phyloP scores from a whole-genome alignment of 1,140 invertebrate species.

The Panagrolaimus sp. region DNA sequence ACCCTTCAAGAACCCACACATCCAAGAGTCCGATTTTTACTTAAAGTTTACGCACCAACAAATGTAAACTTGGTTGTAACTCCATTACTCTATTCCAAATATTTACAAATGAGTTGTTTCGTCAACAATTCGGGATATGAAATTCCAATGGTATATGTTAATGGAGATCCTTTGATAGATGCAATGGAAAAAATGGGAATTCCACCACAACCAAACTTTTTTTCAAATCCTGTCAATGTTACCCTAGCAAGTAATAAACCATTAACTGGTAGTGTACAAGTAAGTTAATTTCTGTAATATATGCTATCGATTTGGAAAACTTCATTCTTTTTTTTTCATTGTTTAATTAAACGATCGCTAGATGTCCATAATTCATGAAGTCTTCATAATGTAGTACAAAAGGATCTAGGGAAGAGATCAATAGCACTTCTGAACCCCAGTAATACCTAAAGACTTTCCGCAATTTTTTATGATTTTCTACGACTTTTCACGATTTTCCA shows the following conservation, averaged over 20 bases:
- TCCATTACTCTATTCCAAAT: slow-evolving; percentile 18
- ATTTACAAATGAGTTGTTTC: slow-evolving; percentile 32
- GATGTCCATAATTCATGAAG: no score
- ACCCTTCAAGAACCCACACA: slow-evolving; percentile 18
- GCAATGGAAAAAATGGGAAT: slow-evolving; percentile 47
- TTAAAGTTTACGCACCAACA: slow-evolving; percentile 46
- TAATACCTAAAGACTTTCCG: no score
- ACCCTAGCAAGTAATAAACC: slow-evolving; percentile 32
- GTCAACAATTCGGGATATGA: slow-evolving; percentile 45
- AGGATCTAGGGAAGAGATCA: no score
- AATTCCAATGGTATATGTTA: slow-evolving; percentile 49
- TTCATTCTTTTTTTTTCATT: no score
- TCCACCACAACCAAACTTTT: slow-evolving; percentile 46
- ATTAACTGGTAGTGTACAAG: slow-evolving; percentile 45
- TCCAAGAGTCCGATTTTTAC: slow-evolving; percentile 32
- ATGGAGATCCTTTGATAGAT: slow-evolving; percentile 46
- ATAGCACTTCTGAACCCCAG: no score
- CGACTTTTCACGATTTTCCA: no score
- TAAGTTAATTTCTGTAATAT: background rate
- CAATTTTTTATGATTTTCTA: no score
- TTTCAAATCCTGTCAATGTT: slow-evolving; percentile 48
- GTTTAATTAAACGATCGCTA: no score
- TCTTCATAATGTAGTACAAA: no score
- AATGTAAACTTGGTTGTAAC: slow-evolving; percentile 38
- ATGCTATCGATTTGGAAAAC: no score